Conservation (phyloP, 2,113 vertebrate genomes). For the Tichodroma muraria region DNA sequence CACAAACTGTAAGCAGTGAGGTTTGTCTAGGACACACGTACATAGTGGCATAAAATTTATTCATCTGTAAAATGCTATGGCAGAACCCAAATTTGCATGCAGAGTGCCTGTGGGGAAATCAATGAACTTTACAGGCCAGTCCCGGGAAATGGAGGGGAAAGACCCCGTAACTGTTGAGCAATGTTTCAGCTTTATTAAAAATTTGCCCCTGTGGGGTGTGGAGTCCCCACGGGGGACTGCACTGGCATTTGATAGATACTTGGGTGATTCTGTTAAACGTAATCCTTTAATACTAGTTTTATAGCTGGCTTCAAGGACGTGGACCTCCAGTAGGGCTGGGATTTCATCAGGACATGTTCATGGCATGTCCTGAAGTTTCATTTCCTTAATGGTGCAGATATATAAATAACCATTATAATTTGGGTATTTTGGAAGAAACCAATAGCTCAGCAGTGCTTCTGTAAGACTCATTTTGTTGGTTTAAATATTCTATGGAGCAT, state of each 20-base stretch:
- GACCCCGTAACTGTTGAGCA: neutral
- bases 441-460: neutral
- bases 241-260: neutral
- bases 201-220: neutral
- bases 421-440: neutral
- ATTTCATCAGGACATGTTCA: neutral
- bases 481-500: neutral
- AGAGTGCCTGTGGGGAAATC: neutral
- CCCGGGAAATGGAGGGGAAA: neutral
- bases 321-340: neutral
- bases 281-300: neutral
- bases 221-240: accelerated
- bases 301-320: neutral
- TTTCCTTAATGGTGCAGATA: neutral
- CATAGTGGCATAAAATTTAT: neutral
- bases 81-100: neutral
- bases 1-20: neutral
- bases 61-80: neutral
- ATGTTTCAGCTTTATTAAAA: neutral
- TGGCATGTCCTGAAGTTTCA: neutral
- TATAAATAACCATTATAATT: neutral
- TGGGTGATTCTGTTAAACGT: neutral
- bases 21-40: neutral
- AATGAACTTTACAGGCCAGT: neutral
- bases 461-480: neutral